A percentile compares a stretch with the other conserved stretches of the same genome.
Conservation (phyloP, 2,113 vertebrate species). For the Columbina picui region DNA sequence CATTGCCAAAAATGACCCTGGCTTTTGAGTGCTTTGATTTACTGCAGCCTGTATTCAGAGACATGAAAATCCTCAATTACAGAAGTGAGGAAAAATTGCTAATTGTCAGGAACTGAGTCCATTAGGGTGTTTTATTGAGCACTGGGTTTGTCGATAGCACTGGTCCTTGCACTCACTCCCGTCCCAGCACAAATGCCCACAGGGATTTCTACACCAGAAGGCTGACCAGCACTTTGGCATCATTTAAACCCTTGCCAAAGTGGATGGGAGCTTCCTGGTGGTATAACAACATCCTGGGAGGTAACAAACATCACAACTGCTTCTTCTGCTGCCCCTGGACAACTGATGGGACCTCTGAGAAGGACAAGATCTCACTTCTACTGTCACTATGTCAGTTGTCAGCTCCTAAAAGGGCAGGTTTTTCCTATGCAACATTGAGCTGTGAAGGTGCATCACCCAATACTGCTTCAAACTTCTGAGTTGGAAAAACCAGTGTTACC, state of each 20-base stretch:
- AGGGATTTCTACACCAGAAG: not conserved
- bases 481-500: not conserved
- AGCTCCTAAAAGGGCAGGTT: not conserved
- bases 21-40: not conserved
- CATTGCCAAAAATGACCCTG: not conserved
- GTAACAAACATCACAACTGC: fast-evolving
- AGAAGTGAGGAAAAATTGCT: not conserved
- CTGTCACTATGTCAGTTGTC: not conserved
- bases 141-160: not conserved
- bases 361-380: not conserved
- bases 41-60: not conserved
- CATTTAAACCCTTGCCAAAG: not conserved
- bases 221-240: not conserved
- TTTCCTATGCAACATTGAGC: not conserved
- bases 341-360: not conserved
- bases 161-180: fast-evolving
- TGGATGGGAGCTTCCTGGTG: not conserved
- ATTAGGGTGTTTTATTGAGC: not conserved
- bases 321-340: not conserved
- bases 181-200: not conserved
- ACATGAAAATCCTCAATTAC: not conserved
- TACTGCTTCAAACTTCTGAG: not conserved
- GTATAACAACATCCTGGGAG: not conserved
- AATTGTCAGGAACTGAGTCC: fast-evolving
- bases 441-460: not conserved